Evolutionary conservation across 35 echinoderm and acorn worm genomes (phyloP).

Genomic region (Amphiura filiformis): DNA sequence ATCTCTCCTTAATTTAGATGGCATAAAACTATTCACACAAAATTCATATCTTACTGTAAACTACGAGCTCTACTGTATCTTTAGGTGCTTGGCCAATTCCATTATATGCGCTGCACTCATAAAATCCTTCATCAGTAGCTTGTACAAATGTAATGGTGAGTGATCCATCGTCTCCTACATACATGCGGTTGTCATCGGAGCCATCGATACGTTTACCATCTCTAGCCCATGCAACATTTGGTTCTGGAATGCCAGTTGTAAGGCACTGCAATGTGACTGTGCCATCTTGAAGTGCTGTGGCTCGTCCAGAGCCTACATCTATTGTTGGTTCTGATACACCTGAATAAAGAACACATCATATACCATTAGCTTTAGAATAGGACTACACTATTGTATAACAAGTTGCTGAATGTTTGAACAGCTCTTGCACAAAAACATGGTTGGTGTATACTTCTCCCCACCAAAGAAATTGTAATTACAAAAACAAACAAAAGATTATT

Average conservation of each 20-base stretch:
- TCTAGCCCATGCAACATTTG: slow-evolving; percentile 34
- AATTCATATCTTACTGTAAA: no score
- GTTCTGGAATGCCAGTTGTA: slow-evolving; percentile 38
- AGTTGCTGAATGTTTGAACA: no score
- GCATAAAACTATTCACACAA: no score
- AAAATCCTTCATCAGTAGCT: slow-evolving; percentile 58
- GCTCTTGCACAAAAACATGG: no score
- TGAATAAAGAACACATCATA: not conserved
- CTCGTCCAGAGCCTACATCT: not conserved
- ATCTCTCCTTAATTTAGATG: no score
- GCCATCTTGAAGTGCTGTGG: not conserved
- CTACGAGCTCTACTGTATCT: slow-evolving; percentile 23
- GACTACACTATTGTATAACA: no score
- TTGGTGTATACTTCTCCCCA: no score
- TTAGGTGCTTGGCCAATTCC: slow-evolving; percentile 51
- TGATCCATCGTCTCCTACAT: slow-evolving; percentile 32
- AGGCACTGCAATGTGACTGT: slow-evolving; percentile 46
- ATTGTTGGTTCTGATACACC: slow-evolving; percentile 7
- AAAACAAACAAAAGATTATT: no score
- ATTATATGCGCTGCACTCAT: slow-evolving; percentile 72
- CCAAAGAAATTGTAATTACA: no score
- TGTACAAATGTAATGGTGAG: slow-evolving; percentile 51
- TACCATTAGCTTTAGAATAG: no score
- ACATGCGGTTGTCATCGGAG: slow-evolving; percentile 24
- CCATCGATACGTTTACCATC: slow-evolving; percentile 14